Conservation (phyloP, 1,140 invertebrate species). For the Thaumatotibia leucotreta region DNA sequence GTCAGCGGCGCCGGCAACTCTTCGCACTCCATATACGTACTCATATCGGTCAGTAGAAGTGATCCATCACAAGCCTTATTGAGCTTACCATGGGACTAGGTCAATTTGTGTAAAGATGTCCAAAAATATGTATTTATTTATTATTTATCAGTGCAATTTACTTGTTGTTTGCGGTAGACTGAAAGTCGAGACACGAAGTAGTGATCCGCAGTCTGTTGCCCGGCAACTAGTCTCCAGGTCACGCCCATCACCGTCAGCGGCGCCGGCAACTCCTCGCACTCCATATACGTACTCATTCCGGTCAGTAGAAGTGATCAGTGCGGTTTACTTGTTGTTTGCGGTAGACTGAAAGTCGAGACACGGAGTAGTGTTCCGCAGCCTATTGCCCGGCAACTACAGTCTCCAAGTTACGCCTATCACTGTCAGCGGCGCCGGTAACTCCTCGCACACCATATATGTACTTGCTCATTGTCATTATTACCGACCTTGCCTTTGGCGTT, state of each 20-base stretch:
- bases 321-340: too few relatives aligned
- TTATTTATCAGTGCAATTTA: too few relatives aligned
- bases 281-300: constrained; percentile 82
- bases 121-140: too few relatives aligned
- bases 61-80: too few relatives aligned
- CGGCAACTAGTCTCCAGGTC: constrained; percentile 89
- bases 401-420: constrained; percentile 87
- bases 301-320: constrained; percentile 57
- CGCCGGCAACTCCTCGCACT: constrained; percentile 82
- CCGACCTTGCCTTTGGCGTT: too few relatives aligned
- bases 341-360: constrained; percentile 48
- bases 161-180: too few relatives aligned
- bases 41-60: not conserved
- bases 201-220: constrained; percentile 78
- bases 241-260: constrained; percentile 88
- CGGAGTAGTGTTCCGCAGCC: constrained; percentile 55
- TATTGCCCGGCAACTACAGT: constrained; percentile 92
- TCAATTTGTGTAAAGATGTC: too few relatives aligned
- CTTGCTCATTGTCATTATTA: too few relatives aligned
- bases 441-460: constrained; percentile 43
- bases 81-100: too few relatives aligned
- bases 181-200: constrained; percentile 36
- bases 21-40: constrained; percentile 18
- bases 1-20: constrained; percentile 87
- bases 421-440: constrained; percentile 85